Evolutionary conservation across 2,888 invertebrate genomes (phyloP), one percentile per base, ranked within the genome.

Genomic region (Blomia tropicalis): DNA sequence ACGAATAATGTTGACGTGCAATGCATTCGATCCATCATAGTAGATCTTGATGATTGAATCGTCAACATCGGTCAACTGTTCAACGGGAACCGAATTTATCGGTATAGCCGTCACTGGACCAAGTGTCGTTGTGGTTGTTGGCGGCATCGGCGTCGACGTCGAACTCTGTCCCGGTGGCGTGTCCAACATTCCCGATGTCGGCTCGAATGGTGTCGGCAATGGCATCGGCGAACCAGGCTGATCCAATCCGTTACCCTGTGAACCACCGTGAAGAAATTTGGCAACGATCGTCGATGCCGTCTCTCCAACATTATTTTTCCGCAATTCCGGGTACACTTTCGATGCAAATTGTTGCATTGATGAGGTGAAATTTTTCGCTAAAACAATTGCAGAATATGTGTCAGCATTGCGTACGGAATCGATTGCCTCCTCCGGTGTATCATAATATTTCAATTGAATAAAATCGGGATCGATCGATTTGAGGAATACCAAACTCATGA

Each of bases 1-100:
- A 2, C 62, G 29, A 11, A 62, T 62, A 19, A 62, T 62, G 58
- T 62, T 62, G 17, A 62, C 62, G 19, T 62, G 62, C 5, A 62
- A 31, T 32, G 62, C 62, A 58, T 62, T 62, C 14, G 62, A 62
- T 1, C 62, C 62, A 43, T 91, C 90, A 64, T 90, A 80, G 85
- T 87, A 87, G 61, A 90, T 86, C 71, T 86, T 80, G 65, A 90
- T 82, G 72, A 88, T 88, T 53, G 88, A 88, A 66, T 85, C 85
- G 67, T 85, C 83, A 62, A 90, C 79, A n/a, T 31, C 31, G 0
- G 87, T 88, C 69, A 88, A 88, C 65, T 87, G 84, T 71, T 89
- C 88, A 19, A 41, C 58, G 2, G 29, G 7, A 19, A 25, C 11
- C 14, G 2, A 2, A 2, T 23, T 25, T 31, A 56, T 29, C n/a